Conservation (phyloP, 2,797 vertebrate species). For the Dromococcyx pavoninus region DNA sequence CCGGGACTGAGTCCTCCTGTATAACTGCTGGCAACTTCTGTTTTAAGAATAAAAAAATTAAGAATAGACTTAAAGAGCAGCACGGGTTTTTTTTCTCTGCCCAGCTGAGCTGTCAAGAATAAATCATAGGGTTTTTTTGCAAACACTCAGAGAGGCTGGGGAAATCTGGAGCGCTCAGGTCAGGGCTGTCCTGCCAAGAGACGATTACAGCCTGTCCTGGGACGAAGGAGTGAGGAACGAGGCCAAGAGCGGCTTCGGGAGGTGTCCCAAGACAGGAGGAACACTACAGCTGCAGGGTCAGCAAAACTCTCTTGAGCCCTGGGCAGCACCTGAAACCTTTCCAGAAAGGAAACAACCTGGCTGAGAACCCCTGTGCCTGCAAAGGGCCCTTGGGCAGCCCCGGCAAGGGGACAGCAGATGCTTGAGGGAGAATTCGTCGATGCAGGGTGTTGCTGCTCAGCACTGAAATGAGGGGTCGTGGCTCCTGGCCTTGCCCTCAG, state of each 20-base stretch:
- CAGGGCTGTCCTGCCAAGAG: slow-evolving; percentile 17
- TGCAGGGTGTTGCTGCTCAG: rapidly evolving
- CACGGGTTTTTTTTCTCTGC: background rate
- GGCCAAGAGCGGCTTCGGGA: background rate
- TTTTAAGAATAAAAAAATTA: background rate
- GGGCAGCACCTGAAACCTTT: background rate
- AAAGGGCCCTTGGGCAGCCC: background rate
- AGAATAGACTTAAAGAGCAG: background rate
- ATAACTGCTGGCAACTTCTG: background rate
- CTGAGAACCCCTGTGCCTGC: background rate
- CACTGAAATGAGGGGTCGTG: background rate
- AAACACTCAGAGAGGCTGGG: background rate
- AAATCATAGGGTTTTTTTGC: background rate
- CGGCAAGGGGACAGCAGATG: background rate
- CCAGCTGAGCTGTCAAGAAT: background rate
- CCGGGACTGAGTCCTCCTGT: background rate
- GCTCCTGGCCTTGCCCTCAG: background rate
- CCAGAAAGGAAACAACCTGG: background rate
- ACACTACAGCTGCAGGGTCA: background rate
- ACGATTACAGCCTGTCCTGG: background rate
- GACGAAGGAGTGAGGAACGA: rapidly evolving
- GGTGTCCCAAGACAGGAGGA: background rate
- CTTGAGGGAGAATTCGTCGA: rapidly evolving
- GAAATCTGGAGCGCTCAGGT: background rate
- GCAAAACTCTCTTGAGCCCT: background rate